Conservation (phyloP, 2,888 invertebrate genomes). For the Falcaria lacertinaria region DNA sequence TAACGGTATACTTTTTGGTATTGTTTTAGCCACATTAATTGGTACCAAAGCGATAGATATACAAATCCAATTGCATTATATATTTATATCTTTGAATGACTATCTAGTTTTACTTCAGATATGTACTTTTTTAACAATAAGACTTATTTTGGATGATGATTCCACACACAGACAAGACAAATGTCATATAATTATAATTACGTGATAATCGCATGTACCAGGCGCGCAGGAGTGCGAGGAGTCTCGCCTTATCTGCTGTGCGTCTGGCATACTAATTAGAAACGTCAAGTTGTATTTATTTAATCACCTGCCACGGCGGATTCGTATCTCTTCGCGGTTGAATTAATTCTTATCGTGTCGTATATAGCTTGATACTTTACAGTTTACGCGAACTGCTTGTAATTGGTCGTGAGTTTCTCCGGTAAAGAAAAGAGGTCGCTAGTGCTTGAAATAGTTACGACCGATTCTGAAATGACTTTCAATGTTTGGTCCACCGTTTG, state of each 20-base stretch:
- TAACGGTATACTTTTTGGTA: too few relatives aligned
- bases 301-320: slow-evolving; percentile 71
- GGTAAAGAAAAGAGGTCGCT: too few relatives aligned
- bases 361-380: background rate
- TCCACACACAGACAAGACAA: slow-evolving; percentile 44
- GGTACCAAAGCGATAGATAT: too few relatives aligned
- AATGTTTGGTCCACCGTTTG: too few relatives aligned
- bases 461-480: too few relatives aligned
- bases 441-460: too few relatives aligned
- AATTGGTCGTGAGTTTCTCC: too few relatives aligned
- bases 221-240: slow-evolving; percentile 53
- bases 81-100: too few relatives aligned
- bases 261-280: slow-evolving; percentile 77
- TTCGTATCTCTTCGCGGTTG: slow-evolving; percentile 64
- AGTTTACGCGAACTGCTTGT: too few relatives aligned
- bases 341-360: slow-evolving; percentile 64
- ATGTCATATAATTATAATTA: slow-evolving; percentile 57
- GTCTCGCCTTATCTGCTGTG: slow-evolving; percentile 61
- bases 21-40: too few relatives aligned
- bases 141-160: slow-evolving; percentile 7
- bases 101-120: too few relatives aligned
- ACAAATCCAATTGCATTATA: too few relatives aligned
- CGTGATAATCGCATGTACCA: slow-evolving; percentile 61
- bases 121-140: background rate
- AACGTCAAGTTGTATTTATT: slow-evolving; percentile 71